Evolutionary conservation across 2,113 vertebrate genomes (phyloP), one percentile per base, ranked within the genome.

Genomic region (Syngnathus typhle): DNA sequence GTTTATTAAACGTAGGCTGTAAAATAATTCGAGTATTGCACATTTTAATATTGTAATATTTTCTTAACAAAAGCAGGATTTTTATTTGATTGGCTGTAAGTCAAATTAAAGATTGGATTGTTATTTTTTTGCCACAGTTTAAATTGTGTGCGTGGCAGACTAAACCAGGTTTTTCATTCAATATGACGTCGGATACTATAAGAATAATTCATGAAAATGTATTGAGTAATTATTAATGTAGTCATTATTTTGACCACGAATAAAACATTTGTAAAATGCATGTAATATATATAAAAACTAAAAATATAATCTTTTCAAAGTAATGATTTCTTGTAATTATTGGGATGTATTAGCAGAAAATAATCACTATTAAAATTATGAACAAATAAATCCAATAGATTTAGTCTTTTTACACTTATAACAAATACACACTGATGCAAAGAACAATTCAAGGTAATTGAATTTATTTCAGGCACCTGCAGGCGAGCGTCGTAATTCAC

Each of bases 401-500:
- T 32, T 11, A 49, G 16, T 6, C 1, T 16, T 12, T 16, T 16
- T 47, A 47, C 15, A 6, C 44, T 47, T 18, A 5, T 0, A 47
- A 47, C 44, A 46, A 5, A 64, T 21, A 36, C 5, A 15, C 4
- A 59, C 38, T 32, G 62, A 18, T 60, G 8, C 59, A 51, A 52
- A 16, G 15, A 65, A 61, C 73, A 46, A 6, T 21, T 60, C 56
- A 47, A 76, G 36, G 58, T 70, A 46, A 54, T 56, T 19, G 8
- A 8, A 52, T 21, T 58, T 12, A 68, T 74, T 58, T 44, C 7
- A 12, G 38, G 41, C 60, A 44, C 32, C 70, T 67, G 32, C 71
- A 72, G n/a, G 66, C 68, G 68, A 70, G 78, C 66, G 65, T 63
- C 66, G 67, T 63, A 60, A 0, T 62, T 58, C 64, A 49, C 62